These are phyloP conservation scores for Drosophila neonasuta DNA, from an alignment of 2,888 invertebrate species.

Conservation along the genomic window DNA sequence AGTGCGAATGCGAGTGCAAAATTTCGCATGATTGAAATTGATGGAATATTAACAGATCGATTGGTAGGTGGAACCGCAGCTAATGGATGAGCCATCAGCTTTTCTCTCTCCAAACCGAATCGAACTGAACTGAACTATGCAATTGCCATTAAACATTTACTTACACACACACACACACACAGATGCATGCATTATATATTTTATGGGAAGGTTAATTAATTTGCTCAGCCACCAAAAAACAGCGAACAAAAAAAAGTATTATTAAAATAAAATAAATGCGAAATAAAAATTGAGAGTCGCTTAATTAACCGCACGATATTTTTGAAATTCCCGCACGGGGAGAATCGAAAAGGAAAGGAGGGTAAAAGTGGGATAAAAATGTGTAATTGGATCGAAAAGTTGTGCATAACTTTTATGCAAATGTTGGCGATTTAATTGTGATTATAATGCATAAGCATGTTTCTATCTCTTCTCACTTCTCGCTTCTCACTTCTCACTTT, in stretches of 20 bases:
- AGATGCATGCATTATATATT: neutral
- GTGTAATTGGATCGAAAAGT: conserved; percentile 52
- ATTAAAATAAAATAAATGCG: conserved; percentile 10
- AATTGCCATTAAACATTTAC: conserved; percentile 24
- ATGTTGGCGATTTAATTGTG: conserved; percentile 36
- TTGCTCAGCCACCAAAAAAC: conserved; percentile 16
- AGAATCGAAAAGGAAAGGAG: neutral
- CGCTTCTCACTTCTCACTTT: neutral
- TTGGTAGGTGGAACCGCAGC: conserved; percentile 22
- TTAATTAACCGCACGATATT: conserved; percentile 40
- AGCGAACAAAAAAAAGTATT: conserved; percentile 1
- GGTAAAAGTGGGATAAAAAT: conserved; percentile 7
- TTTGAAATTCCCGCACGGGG: conserved; percentile 9
- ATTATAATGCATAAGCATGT: conserved; percentile 11
- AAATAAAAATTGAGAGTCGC: conserved; percentile 12
- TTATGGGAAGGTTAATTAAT: conserved; percentile 31
- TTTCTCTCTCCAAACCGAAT: neutral
- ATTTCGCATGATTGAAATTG: neutral
- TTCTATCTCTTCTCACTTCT: neutral
- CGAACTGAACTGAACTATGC: conserved; percentile 12
- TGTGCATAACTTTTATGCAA: conserved; percentile 44
- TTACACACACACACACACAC: conserved; percentile 1
- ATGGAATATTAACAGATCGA: conserved; percentile 12
- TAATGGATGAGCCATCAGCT: conserved; percentile 17
- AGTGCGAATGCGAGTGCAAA: neutral